These are phyloP conservation scores for Cryptoblepharus egeriae DNA, from an alignment of 2,797 vertebrate genomes.

Conservation along the genomic window DNA sequence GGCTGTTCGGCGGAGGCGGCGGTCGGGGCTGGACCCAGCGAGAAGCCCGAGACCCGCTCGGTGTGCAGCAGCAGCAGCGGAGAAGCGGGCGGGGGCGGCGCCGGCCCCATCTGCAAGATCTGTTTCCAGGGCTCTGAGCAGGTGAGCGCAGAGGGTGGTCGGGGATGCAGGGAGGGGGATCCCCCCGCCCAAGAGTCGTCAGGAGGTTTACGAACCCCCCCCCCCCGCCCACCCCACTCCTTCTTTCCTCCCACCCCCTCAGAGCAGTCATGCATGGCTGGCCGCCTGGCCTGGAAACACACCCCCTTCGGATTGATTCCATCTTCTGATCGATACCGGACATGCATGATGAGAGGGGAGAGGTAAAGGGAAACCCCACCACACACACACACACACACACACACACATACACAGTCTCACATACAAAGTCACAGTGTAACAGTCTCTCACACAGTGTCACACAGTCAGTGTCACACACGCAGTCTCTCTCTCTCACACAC, in stretches of 20 bases:
- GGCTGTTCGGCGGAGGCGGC: slow-evolving; percentile 32
- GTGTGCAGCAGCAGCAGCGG: slow-evolving; percentile 87
- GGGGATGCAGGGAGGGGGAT: no score
- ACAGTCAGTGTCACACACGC: no score
- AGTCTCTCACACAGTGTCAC: no score
- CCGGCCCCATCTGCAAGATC: slow-evolving; percentile 92
- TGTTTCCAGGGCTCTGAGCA: slow-evolving; percentile 94
- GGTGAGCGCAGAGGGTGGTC: slow-evolving; percentile 68
- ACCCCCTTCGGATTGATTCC: background rate
- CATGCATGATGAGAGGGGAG: background rate
- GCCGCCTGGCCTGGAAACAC: background rate
- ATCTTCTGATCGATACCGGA: background rate
- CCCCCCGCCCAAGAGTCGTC: no score
- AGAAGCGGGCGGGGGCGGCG: slow-evolving; percentile 78
- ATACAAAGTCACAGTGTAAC: no score
- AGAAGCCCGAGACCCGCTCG: slow-evolving; percentile 79
- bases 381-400: no score
- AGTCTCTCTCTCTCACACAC: no score
- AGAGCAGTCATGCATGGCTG: background rate
- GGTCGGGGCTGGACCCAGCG: slow-evolving; percentile 50
- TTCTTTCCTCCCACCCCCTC: background rate
- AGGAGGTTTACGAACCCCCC: no score
- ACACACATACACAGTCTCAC: no score
- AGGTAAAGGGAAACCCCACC: no score
- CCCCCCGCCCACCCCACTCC: no score